These are phyloP conservation scores for Ichneumon xanthorius DNA, from an alignment of 2,888 invertebrate genomes.

Conservation along the genomic window DNA sequence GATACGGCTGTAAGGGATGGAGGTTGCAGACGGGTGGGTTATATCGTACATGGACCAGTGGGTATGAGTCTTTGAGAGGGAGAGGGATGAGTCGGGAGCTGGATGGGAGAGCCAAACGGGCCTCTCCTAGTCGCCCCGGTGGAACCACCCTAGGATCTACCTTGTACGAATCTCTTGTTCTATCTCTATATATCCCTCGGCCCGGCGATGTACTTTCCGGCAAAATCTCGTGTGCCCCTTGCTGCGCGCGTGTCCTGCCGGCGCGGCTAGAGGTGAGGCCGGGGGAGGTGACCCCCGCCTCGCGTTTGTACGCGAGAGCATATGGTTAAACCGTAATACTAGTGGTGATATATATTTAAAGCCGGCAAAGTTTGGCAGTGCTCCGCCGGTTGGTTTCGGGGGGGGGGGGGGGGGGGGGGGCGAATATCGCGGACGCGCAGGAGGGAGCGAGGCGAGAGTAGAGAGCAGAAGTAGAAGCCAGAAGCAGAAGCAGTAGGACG, in stretches of 20 bases:
- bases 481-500: constrained; percentile 35
- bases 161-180: constrained; percentile 42
- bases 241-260: constrained; percentile 26
- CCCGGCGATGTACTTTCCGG: constrained; percentile 61
- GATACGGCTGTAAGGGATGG: constrained; percentile 68
- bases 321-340: constrained; percentile 83
- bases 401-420: background rate
- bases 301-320: constrained; percentile 72
- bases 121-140: constrained; percentile 44
- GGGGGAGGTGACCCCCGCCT: background rate
- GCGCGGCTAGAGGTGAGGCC: background rate
- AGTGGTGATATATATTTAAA: constrained; percentile 84
- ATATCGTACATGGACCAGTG: constrained; percentile 25
- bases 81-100: constrained; percentile 23
- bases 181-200: constrained; percentile 35
- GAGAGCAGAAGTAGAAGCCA: constrained; percentile 28
- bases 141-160: constrained; percentile 37
- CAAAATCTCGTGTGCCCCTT: constrained; percentile 59
- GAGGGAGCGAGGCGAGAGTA: constrained; percentile 34
- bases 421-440: constrained; percentile 12
- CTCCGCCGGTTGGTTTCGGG: constrained; percentile 43
- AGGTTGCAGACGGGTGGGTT: constrained; percentile 49
- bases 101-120: constrained; percentile 57
- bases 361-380: constrained; percentile 82
- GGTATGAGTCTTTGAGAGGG: constrained; percentile 36